Evolutionary conservation across 1,140 invertebrate genomes (phyloP), one percentile per base, ranked within the genome.

Genomic region (Macrocentrus cingulum): DNA sequence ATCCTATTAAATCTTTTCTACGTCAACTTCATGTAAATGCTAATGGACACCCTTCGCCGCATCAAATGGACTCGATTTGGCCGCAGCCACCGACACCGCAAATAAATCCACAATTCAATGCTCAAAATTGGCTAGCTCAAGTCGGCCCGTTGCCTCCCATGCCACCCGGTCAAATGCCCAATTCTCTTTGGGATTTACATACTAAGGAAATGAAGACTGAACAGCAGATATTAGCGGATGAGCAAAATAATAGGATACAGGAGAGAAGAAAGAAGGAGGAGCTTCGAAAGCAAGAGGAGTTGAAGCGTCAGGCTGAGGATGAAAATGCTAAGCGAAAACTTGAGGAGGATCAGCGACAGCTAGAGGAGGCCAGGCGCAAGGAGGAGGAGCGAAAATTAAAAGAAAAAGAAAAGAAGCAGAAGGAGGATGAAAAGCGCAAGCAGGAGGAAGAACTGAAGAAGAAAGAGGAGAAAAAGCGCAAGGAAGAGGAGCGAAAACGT

Each of bases 201-300:
- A 59, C 68, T 59, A 78, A 77, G 58, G 78, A 79, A 60, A 81
- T 83, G 64, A 82, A 82, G 71, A 82, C 80, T 61, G 82, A 83
- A 61, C 76, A 82, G 53, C 80, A 83, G 66, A 80, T 82, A 66
- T 60, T 81, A 66, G 79, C 79, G 72, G 80, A 82, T 57, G 82
- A 84, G 65, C 80, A 82, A 53, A 70, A 77, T 54, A 62, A 74
- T 60, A 77, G 73, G 60, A 66, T 75, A 56, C 78, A 82, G 59
- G 75, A 80, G 46, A 76, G 79, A 13, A 71, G 72, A 37, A 76
- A 77, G 44, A 72, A 68, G 34, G 69, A 73, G 22, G 77, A 79
- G 58, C 51, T 72, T 5, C 66, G 72, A 49, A 72, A 74, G 56
- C 68, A 70, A 34, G 70, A 74, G 46, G 66, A 72, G 53, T 41